These are phyloP conservation scores for Characodon lateralis DNA, from an alignment of 2,797 vertebrate genomes.

Conservation along the genomic window DNA sequence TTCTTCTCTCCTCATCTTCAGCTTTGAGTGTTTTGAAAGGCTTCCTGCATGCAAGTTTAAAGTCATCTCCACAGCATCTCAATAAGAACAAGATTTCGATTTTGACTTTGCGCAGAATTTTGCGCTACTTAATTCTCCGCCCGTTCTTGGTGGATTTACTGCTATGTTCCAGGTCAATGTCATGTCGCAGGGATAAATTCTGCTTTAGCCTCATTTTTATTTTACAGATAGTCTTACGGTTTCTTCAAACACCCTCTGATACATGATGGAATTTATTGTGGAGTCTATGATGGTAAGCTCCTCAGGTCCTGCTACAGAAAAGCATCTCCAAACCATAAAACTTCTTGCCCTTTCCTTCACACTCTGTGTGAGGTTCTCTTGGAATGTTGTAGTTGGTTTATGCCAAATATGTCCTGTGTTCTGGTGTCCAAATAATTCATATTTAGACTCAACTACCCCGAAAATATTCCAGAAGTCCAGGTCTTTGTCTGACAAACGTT, in stretches of 20 bases:
- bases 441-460: too few species aligned
- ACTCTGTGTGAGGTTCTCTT: too few species aligned
- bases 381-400: too few species aligned
- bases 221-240: not conserved
- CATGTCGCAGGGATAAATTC: not conserved
- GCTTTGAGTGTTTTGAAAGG: not conserved
- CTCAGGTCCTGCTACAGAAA: not conserved
- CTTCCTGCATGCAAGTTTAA: not conserved
- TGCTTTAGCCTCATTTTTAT: not conserved
- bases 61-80: not conserved
- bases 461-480: not conserved
- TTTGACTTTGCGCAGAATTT: not conserved
- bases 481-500: not conserved
- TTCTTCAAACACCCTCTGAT: not conserved
- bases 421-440: too few species aligned
- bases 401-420: too few species aligned
- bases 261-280: not conserved
- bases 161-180: not conserved
- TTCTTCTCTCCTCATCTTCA: not conserved
- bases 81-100: not conserved
- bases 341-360: too few species aligned
- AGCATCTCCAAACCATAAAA: not conserved
- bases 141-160: not conserved
- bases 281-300: not conserved
- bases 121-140: not conserved